These are phyloP conservation scores for Rallus crepitans DNA, from an alignment of 2,797 vertebrate genomes.

Conservation along the genomic window DNA sequence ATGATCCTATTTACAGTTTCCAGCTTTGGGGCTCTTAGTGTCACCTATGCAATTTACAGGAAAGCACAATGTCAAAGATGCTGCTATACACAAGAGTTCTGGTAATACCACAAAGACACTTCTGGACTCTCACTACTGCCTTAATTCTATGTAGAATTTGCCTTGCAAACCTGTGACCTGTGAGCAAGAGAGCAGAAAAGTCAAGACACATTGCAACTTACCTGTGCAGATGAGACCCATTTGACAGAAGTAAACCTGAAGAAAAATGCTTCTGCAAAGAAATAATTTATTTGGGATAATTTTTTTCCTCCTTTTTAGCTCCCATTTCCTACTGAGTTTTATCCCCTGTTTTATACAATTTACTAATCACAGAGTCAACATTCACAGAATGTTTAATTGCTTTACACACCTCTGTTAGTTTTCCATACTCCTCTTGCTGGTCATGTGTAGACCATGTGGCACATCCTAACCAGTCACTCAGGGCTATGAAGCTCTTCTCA, in stretches of 20 bases:
- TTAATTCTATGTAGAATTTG: background rate
- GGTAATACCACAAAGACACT: background rate
- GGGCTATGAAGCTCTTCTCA: background rate
- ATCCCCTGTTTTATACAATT: background rate
- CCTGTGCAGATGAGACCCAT: background rate
- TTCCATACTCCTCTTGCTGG: background rate
- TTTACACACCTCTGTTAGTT: background rate
- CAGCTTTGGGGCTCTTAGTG: background rate
- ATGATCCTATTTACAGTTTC: background rate
- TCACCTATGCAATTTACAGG: background rate
- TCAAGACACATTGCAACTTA: background rate
- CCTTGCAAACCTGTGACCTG: background rate
- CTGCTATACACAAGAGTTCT: background rate
- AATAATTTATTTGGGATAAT: background rate
- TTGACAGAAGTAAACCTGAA: background rate
- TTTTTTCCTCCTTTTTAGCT: background rate
- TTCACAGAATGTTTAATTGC: background rate
- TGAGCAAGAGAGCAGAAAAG: background rate
- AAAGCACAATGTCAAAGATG: background rate
- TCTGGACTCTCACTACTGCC: background rate
- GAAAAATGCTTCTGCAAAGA: background rate
- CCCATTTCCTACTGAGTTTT: background rate
- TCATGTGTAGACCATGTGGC: background rate
- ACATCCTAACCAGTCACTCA: background rate
- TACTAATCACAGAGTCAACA: background rate